Percentiles rank a stretch among this genome's conserved stretches.
phyloP scores from a whole-genome alignment of 2,797 vertebrate genomes.

The Chaunax sp. region DNA sequence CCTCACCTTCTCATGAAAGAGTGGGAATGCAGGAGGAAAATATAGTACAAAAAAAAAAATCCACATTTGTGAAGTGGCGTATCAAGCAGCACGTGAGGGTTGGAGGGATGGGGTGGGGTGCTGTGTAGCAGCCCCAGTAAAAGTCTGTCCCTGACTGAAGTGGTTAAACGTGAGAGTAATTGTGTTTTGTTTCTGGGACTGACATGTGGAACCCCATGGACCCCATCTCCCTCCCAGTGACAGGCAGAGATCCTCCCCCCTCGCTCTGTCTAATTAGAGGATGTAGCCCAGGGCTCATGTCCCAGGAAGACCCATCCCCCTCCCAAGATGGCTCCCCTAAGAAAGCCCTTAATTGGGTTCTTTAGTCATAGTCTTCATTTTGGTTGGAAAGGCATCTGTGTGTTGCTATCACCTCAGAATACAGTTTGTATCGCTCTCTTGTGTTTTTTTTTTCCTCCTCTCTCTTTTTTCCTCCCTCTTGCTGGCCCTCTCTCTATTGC shows the following conservation, averaged over 20 bases:
- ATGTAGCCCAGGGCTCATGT: constrained; percentile 87
- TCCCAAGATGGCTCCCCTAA: constrained; percentile 86
- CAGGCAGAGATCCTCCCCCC: constrained; percentile 85
- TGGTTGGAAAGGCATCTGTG: constrained; percentile 81
- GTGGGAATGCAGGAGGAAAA: constrained; percentile 38
- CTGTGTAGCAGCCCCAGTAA: constrained; percentile 71
- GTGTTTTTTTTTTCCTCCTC: constrained; percentile 53
- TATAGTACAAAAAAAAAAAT: constrained; percentile 56
- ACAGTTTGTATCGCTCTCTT: constrained; percentile 76
- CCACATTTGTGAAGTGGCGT: constrained; percentile 55
- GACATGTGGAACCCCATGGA: constrained; percentile 84
- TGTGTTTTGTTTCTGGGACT: constrained; percentile 86
- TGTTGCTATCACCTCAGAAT: constrained; percentile 83
- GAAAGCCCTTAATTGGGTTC: constrained; percentile 88
- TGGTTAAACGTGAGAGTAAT: constrained; percentile 84
- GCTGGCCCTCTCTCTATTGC: constrained; percentile 78
- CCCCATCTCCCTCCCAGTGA: constrained; percentile 86
- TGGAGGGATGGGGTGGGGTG: background rate
- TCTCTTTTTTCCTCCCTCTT: constrained; percentile 64
- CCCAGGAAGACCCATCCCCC: constrained; percentile 85
- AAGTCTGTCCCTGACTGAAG: constrained; percentile 78
- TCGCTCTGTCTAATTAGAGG: constrained; percentile 87
- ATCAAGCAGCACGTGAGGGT: constrained; percentile 38
- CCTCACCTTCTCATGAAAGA: background rate
- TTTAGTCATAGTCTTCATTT: constrained; percentile 88